Conservation (phyloP, 2,797 vertebrate genomes). For the Chaenodraco wilsoni region DNA sequence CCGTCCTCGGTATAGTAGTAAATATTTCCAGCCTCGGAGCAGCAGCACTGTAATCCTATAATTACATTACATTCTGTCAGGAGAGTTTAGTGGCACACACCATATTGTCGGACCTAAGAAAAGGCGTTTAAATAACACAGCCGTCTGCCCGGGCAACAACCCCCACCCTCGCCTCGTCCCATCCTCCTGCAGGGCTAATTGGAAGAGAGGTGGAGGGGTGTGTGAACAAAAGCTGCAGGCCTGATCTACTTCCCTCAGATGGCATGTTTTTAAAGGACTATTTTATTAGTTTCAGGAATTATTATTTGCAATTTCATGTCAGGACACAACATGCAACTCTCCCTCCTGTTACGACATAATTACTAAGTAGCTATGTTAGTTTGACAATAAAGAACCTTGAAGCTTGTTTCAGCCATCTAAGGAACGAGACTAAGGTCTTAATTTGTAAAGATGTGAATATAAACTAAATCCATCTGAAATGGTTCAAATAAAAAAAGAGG, state of each 20-base stretch:
- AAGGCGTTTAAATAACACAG: slow-evolving; percentile 75
- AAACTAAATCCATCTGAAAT: background rate
- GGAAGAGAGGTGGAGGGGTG: slow-evolving; percentile 30
- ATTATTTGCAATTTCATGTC: slow-evolving; percentile 1
- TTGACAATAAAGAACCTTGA: no score
- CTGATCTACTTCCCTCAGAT: background rate
- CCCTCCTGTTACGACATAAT: background rate
- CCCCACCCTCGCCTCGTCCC: slow-evolving; percentile 40
- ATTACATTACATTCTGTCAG: slow-evolving; percentile 82
- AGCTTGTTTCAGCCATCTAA: background rate
- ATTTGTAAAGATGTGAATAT: background rate
- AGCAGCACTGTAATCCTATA: slow-evolving; percentile 82
- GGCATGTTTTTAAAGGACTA: background rate
- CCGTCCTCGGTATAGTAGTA: slow-evolving; percentile 57
- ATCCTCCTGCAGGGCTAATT: slow-evolving; percentile 46
- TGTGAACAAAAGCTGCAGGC: slow-evolving; percentile 27
- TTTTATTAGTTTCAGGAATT: background rate
- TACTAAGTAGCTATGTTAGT: no score
- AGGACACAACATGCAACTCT: background rate
- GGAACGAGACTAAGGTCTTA: background rate
- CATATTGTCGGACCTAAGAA: slow-evolving; percentile 79
- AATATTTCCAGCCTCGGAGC: slow-evolving; percentile 67
- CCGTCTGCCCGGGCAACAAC: slow-evolving; percentile 70
- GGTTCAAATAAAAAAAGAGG: no score
- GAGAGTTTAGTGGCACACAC: slow-evolving; percentile 81